Base-by-base conservation (phyloP, 2,888 invertebrate species). In the Lycia hirtaria region DNA sequence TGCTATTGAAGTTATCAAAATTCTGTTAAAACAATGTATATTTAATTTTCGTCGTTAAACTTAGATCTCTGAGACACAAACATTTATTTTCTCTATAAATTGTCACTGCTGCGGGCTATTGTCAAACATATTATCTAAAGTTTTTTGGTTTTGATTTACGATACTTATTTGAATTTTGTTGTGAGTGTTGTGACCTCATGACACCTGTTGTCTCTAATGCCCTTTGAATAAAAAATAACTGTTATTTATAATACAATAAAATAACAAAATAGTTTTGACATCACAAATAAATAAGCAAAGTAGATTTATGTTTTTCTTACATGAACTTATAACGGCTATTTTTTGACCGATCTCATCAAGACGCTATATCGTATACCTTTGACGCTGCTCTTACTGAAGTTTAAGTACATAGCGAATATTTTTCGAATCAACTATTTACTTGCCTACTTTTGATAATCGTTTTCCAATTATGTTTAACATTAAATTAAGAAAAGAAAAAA, bases 21-120 rank as follows among this genome's bases (percentile, higher is more conserved):
- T 32, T 40, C 40, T 32, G 40, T 40, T 17, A 33, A 15, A 32
- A 32, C 32, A 22, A 26, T n/a, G 6, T 19, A 52, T n/a, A 12
- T 52, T 37, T 28, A 24, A 33, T 32, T 33, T 35, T 28, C 19
- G 30, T 35, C 37, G 19, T 45, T 44, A 28, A 33, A 44, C 52
- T 52, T 38, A 30, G 44, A 5, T 7, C 10, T 52, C 37, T 28
- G 28, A 15, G 19, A 14, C 19, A 44, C 17, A 41, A 26, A 40
- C 50, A 43, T 49, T 47, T 38, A 38, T 28, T 26, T 37, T 19
- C 41, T 20, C 41, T 24, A 51, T 51, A 51, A 51, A 41, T 41
- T 51, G 41, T 24, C 30, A 33, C 45, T 33, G 32, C 33, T 45
- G 33, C 45, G 22, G 14, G 32, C 33, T 45, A 45, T 33, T 22